phyloP scores from a whole-genome alignment of 1,140 invertebrate genomes.

The Oryctes rhinoceros region DNA sequence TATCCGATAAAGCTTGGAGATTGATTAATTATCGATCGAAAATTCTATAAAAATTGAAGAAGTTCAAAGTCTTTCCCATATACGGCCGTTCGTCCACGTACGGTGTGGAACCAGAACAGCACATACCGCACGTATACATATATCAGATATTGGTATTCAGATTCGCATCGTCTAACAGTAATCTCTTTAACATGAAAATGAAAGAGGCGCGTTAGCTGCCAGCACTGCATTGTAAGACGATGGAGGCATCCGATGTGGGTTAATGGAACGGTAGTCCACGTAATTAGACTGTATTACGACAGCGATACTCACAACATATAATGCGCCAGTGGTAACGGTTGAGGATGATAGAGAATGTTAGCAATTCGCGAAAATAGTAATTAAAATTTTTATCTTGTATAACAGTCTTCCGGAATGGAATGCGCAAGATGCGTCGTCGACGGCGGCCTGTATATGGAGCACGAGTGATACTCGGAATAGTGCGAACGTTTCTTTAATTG shows the following conservation, averaged over 20 bases:
- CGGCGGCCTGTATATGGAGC: too few relatives aligned
- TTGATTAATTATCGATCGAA: too few relatives aligned
- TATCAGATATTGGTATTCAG: slow-evolving; percentile 18
- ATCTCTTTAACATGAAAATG: slow-evolving; percentile 3
- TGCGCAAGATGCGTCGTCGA: too few relatives aligned
- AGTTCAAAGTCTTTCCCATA: too few relatives aligned
- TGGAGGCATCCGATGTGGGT: neutral
- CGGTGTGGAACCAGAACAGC: neutral
- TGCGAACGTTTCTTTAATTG: too few relatives aligned
- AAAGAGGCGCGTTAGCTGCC: slow-evolving; percentile 17
- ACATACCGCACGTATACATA: neutral
- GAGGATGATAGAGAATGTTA: too few relatives aligned
- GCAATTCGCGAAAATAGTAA: too few relatives aligned
- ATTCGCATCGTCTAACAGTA: slow-evolving; percentile 17
- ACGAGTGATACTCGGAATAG: too few relatives aligned
- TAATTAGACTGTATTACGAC: slow-evolving; percentile 2
- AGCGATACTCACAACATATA: neutral
- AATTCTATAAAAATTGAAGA: too few relatives aligned
- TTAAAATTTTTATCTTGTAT: too few relatives aligned
- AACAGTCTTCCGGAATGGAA: too few relatives aligned
- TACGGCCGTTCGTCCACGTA: neutral
- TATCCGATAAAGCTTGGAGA: too few relatives aligned
- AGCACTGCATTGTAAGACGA: neutral
- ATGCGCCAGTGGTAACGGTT: neutral
- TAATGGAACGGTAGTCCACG: slow-evolving; percentile 11